These are phyloP conservation scores for Chrysolophus pictus DNA, from an alignment of 2,797 vertebrate species.

Conservation along the genomic window DNA sequence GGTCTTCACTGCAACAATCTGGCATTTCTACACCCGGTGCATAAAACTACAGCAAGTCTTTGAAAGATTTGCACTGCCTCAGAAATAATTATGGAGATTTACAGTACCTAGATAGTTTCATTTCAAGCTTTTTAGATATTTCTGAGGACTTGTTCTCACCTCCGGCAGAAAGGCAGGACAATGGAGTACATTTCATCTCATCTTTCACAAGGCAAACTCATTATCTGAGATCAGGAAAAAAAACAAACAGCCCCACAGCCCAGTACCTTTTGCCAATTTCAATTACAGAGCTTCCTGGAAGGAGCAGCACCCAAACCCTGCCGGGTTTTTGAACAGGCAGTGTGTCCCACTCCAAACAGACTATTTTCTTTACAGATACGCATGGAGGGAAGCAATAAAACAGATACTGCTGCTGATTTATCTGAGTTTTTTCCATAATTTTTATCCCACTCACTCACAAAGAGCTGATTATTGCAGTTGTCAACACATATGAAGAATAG, in stretches of 20 bases:
- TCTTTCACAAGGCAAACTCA: not conserved
- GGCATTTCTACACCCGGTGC: not conserved
- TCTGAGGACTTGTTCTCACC: not conserved
- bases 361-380: not conserved
- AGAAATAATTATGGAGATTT: not conserved
- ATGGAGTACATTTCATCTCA: not conserved
- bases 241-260: not conserved
- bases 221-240: not conserved
- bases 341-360: rapidly evolving
- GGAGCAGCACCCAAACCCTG: not conserved
- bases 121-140: not conserved
- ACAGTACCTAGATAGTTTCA: not conserved
- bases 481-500: not conserved
- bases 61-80: not conserved
- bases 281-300: not conserved
- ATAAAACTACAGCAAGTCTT: not conserved
- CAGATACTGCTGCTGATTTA: not conserved
- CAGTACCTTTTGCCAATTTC: not conserved
- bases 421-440: not conserved
- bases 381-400: slow-evolving; percentile 29
- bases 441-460: not conserved
- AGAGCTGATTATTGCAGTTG: not conserved
- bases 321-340: not conserved
- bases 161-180: not conserved
- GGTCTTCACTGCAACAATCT: not conserved